Evolutionary conservation across 2,888 invertebrate species (phyloP).

Genomic region (Teleiodes luculella): DNA sequence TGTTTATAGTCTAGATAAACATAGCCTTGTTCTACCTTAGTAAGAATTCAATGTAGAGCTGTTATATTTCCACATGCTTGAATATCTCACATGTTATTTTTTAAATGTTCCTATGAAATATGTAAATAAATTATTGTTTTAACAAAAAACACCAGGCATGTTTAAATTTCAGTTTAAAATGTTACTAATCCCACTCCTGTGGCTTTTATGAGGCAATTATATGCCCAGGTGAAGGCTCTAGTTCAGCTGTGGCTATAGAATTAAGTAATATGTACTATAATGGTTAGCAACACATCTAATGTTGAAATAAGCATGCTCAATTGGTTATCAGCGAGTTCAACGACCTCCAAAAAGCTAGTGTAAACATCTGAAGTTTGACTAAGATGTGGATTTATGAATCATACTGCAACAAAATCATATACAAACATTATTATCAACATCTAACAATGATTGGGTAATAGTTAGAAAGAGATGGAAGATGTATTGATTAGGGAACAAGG

Average conservation of each 20-base stretch:
- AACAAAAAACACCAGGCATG: no score
- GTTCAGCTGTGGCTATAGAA: no score
- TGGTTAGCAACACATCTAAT: neutral
- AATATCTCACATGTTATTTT: neutral
- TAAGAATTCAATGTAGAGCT: no score
- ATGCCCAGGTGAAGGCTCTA: no score
- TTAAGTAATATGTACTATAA: no score
- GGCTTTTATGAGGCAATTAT: no score
- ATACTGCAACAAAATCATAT: neutral
- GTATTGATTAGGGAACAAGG: neutral
- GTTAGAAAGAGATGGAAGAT: neutral
- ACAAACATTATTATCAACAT: slow-evolving; percentile 1
- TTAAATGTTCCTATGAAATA: neutral
- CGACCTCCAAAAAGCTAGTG: neutral
- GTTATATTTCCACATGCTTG: no score
- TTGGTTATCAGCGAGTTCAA: neutral
- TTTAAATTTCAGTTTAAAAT: no score
- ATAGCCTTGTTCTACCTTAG: no score
- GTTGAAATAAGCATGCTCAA: neutral
- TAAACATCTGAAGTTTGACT: slow-evolving; percentile 10
- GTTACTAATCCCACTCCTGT: no score
- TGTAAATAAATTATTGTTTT: no score
- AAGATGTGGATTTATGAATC: neutral
- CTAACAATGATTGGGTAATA: neutral
- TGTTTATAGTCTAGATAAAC: no score